A percentile compares a stretch with the other conserved stretches of the same genome.
These are phyloP conservation scores for Homalodisca vitripennis DNA, from an alignment of 1,140 invertebrate genomes.

Conservation along the genomic window DNA sequence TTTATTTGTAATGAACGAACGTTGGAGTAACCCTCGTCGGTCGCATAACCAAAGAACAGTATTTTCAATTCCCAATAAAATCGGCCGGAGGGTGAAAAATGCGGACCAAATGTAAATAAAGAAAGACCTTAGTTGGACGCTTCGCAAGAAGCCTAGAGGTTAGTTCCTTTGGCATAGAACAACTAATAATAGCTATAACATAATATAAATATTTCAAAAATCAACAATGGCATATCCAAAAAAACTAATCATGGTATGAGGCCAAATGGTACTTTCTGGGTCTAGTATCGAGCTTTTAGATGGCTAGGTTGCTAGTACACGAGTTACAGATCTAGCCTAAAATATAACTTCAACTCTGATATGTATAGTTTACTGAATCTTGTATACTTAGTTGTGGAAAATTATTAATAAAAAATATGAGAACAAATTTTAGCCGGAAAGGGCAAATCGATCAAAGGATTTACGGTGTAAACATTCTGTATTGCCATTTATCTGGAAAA, in stretches of 20 bases:
- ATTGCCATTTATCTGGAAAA: too few relatives aligned
- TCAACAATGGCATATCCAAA: slow-evolving; percentile 1
- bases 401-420: too few relatives aligned
- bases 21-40: too few relatives aligned
- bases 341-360: background rate
- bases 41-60: too few relatives aligned
- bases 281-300: background rate
- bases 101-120: background rate
- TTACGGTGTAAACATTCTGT: too few relatives aligned
- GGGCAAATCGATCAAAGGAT: too few relatives aligned
- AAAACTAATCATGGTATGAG: background rate
- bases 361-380: slow-evolving; percentile 19
- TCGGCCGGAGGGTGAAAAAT: background rate
- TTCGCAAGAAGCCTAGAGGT: slow-evolving; percentile 14
- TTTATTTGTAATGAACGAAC: too few relatives aligned
- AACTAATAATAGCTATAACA: slow-evolving; percentile 13
- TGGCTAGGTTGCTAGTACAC: background rate
- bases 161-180: slow-evolving; percentile 11
- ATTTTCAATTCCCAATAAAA: too few relatives aligned
- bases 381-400: too few relatives aligned
- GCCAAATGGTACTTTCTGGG: background rate
- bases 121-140: slow-evolving; percentile 1
- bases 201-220: slow-evolving; percentile 23
- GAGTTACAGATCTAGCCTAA: too few relatives aligned
- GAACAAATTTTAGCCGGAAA: too few relatives aligned